Evolutionary conservation across 2,888 invertebrate genomes (phyloP).

Genomic region (Lasioglossum morio): DNA sequence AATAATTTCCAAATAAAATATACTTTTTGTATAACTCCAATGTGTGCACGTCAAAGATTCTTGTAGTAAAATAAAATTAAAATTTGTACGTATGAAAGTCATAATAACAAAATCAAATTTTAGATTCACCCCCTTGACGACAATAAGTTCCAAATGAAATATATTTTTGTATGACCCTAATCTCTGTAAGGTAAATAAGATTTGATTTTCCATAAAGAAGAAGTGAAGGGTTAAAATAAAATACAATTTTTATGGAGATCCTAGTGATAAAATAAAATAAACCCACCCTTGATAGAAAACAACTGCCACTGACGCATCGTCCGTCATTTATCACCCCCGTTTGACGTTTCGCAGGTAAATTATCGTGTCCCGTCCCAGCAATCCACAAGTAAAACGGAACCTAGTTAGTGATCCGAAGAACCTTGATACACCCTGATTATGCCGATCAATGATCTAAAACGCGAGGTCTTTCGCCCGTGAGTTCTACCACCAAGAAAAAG

Average conservation of each 20-base stretch:
- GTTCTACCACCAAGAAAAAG: not conserved
- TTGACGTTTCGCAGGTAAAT: conserved; percentile 47
- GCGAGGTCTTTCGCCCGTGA: not conserved
- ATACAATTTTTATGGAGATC: not conserved
- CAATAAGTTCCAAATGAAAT: not conserved
- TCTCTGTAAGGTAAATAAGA: not conserved
- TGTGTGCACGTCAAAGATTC: not conserved
- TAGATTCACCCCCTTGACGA: not conserved
- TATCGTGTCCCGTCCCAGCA: conserved; percentile 16
- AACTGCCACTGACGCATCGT: conserved; percentile 32
- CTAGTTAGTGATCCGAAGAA: not conserved
- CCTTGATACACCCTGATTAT: conserved; percentile 9
- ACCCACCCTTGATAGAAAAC: conserved; percentile 11
- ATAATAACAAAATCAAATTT: no score
- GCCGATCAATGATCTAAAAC: conserved; percentile 32
- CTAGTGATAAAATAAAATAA: not conserved
- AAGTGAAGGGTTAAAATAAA: not conserved
- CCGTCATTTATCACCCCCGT: conserved; percentile 35
- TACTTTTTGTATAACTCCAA: not conserved
- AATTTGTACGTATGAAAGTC: not conserved
- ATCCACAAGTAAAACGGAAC: conserved; percentile 1
- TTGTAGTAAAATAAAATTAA: not conserved
- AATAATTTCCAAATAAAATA: not conserved
- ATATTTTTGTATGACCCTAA: not conserved
- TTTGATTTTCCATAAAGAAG: no score